Base-by-base conservation (phyloP, 53 echinoderm and acorn worm genomes). In the Crossaster papposus region DNA sequence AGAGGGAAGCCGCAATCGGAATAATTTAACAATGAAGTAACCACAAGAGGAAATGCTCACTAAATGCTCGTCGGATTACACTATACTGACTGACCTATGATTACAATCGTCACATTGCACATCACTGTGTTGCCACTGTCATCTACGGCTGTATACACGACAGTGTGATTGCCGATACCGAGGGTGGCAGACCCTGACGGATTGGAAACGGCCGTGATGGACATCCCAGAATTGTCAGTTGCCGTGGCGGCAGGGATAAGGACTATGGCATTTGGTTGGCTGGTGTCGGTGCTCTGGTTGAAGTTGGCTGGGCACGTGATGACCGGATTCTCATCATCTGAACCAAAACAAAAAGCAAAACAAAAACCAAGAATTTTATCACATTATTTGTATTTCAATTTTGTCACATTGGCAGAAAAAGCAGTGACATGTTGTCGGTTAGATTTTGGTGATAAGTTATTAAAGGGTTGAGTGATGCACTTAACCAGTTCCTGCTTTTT, bases 261-360 rank as follows among this genome's bases (percentile, higher is more conserved):
- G 33, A 81, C 58, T 3, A 10, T 33, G 63, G 58, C 1, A 17
- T 55, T 33, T 15, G 81, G 17, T 81, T 6, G 55, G 2, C 81
- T 35, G 2, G 2, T 3, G 14, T 55, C 63, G 23, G 81, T 62
- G 15, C 23, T 81, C 63, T 62, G 33, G 3, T 20, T 62, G n/a
- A 81, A 22, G 35, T 55, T 35, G 35, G 55, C 75, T 3, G 87
- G 87, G 33, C 87, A 86, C 14, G 31, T 54, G 73, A 86, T 86
- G 53, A 52, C 54, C 6, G 87, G 87, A 32, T 86, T 34, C 23
- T 86, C 75, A n/a, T 75, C 17, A 86, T 86, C 87, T 86, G 44
- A 44, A 44, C n/a, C n/a, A n/a, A n/a, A n/a, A n/a, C n/a, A n/a
- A n/a, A n/a, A n/a, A n/a, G n/a, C 44, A 44, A 44, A 5, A 44